phyloP scores from a whole-genome alignment of 1,140 invertebrate species.

The Choristoneura fumiferana region DNA sequence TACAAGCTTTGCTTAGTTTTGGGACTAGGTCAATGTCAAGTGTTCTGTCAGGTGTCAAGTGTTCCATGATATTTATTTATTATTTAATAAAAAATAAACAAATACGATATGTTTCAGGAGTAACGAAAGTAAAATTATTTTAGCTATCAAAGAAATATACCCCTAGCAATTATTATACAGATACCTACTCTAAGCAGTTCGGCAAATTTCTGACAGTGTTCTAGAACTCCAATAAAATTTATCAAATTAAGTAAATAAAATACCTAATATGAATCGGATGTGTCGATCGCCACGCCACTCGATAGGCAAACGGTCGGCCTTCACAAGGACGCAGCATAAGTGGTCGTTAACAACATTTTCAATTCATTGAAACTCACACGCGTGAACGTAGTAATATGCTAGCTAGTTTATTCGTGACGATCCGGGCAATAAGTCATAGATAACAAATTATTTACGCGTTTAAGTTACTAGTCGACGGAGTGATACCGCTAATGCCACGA shows the following conservation, averaged over 20 bases:
- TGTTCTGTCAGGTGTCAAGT: too few species aligned
- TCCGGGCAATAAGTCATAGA: conserved; percentile 14
- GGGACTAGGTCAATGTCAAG: too few species aligned
- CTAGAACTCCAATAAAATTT: not conserved
- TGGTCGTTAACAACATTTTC: conserved; percentile 45
- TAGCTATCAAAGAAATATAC: too few species aligned
- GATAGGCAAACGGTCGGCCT: conserved; percentile 60
- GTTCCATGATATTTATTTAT: too few species aligned
- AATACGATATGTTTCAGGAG: too few species aligned
- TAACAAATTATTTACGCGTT: conserved; percentile 15
- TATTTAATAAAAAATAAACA: too few species aligned
- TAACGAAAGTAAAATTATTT: too few species aligned
- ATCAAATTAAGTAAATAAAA: not conserved
- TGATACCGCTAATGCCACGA: conserved; percentile 2
- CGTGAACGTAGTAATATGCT: conserved; percentile 32
- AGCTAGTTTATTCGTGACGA: conserved; percentile 28
- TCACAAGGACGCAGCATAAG: conserved; percentile 62
- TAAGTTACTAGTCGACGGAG: not conserved
- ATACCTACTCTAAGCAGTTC: conserved; percentile 33
- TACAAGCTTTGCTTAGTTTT: too few species aligned
- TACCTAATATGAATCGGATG: not conserved
- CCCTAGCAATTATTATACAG: too few species aligned
- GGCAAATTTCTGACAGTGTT: too few species aligned
- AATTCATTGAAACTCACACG: conserved; percentile 38
- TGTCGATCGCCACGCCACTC: conserved; percentile 23